Percentiles rank a stretch among this genome's conserved stretches.
phyloP scores from a whole-genome alignment of 1,140 invertebrate genomes.

The Acyrthosiphon pisum region DNA sequence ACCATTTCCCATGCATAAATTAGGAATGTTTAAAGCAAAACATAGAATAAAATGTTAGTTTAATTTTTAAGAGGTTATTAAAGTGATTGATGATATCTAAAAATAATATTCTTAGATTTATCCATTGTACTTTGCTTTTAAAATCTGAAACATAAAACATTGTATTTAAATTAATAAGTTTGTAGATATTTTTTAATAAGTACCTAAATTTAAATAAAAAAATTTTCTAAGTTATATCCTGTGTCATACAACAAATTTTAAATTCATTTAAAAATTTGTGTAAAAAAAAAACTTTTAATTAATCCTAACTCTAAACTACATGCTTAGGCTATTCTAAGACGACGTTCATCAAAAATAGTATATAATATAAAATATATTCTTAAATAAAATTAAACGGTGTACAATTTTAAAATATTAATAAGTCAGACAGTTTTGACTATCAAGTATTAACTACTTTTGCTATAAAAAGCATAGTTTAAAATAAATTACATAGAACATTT shows the following conservation, averaged over 20 bases:
- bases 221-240: not conserved
- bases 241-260: not conserved
- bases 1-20: conserved; percentile 55
- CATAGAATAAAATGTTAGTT: conserved; percentile 51
- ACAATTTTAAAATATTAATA: not conserved
- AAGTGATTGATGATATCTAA: not conserved
- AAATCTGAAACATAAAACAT: conserved; percentile 16
- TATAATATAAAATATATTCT: not conserved
- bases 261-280: not conserved
- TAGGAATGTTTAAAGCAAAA: conserved; percentile 49
- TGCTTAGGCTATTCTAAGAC: not conserved
- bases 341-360: not conserved
- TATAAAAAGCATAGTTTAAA: not conserved
- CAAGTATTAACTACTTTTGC: too few species aligned
- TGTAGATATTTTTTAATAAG: not conserved
- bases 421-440: too few species aligned
- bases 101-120: not conserved
- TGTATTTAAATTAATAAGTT: not conserved
- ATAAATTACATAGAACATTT: not conserved
- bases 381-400: not conserved
- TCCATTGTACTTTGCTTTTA: not conserved
- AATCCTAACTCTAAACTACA: not conserved
- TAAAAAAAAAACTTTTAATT: not conserved
- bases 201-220: not conserved
- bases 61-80: conserved; percentile 25